Conservation (phyloP, 1,140 invertebrate genomes). For the Chironomus tepperi region DNA sequence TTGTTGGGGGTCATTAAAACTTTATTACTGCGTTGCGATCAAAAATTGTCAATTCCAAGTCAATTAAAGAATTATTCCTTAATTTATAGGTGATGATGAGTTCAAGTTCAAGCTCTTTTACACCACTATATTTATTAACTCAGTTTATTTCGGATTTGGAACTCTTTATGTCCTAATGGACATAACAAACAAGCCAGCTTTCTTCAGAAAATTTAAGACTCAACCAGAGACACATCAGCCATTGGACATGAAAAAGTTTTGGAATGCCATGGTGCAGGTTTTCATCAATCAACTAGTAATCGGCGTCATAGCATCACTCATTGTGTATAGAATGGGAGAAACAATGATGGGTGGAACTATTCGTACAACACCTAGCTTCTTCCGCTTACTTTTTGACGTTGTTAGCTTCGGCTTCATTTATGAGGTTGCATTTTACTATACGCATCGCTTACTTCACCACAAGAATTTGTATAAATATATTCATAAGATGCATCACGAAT, state of each 20-base stretch:
- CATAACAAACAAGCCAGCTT: slow-evolving; percentile 56
- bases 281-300: slow-evolving; percentile 57
- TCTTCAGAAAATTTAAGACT: slow-evolving; percentile 65
- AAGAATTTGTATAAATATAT: slow-evolving; percentile 67
- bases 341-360: slow-evolving; percentile 37
- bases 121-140: slow-evolving; percentile 41
- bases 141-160: slow-evolving; percentile 66
- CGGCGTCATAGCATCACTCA: slow-evolving; percentile 44
- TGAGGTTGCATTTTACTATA: slow-evolving; percentile 79
- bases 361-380: slow-evolving; percentile 64
- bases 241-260: slow-evolving; percentile 48
- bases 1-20: neutral
- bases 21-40: neutral
- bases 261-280: slow-evolving; percentile 57
- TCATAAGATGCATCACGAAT: slow-evolving; percentile 79
- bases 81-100: neutral
- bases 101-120: neutral
- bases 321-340: slow-evolving; percentile 50
- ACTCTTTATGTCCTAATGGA: slow-evolving; percentile 63
- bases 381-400: slow-evolving; percentile 64
- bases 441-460: slow-evolving; percentile 71
- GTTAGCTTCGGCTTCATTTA: slow-evolving; percentile 64
- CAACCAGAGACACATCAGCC: slow-evolving; percentile 71
- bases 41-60: neutral
- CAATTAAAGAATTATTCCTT: too few species aligned